These are phyloP conservation scores for Pollenia amentaria DNA, from an alignment of 2,888 invertebrate species.

Conservation along the genomic window DNA sequence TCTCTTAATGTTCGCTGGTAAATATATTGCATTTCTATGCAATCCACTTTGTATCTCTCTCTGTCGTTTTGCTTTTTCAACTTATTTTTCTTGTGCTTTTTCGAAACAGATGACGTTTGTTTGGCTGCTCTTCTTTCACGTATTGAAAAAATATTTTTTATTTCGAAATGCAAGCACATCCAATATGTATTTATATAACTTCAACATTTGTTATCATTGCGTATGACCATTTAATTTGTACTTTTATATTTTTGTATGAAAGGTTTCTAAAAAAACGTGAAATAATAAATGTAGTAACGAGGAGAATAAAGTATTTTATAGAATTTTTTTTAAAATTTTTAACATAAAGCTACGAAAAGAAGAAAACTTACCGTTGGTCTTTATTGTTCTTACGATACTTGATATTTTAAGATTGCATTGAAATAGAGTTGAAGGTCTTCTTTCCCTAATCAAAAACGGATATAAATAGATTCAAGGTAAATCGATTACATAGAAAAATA, in stretches of 20 bases:
- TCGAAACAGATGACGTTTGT: conserved; percentile 27
- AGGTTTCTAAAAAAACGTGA: background rate
- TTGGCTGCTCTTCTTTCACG: conserved; percentile 6
- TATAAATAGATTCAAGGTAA: too few relatives aligned
- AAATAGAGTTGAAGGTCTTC: too few relatives aligned
- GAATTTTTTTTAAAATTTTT: conserved; percentile 17
- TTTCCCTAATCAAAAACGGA: too few relatives aligned
- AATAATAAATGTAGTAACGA: conserved; percentile 9
- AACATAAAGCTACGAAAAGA: conserved; percentile 3
- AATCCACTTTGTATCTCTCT: background rate
- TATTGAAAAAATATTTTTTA: conserved; percentile 6
- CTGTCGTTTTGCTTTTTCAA: background rate
- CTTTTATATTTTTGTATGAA: background rate
- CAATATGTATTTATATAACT: background rate
- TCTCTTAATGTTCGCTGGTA: too few relatives aligned
- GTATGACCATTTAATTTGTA: background rate
- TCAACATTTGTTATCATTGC: background rate
- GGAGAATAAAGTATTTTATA: background rate
- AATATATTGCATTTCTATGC: too few relatives aligned
- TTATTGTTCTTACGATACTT: too few relatives aligned
- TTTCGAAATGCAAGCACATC: background rate
- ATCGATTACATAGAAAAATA: too few relatives aligned
- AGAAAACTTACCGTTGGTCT: conserved; percentile 4
- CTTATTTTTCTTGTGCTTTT: conserved; percentile 22
- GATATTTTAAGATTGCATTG: too few relatives aligned